Percentiles rank a stretch among this genome's conserved stretches.
These are phyloP conservation scores for Zosterops japonicus DNA, from an alignment of 2,113 vertebrate genomes.

Conservation along the genomic window DNA sequence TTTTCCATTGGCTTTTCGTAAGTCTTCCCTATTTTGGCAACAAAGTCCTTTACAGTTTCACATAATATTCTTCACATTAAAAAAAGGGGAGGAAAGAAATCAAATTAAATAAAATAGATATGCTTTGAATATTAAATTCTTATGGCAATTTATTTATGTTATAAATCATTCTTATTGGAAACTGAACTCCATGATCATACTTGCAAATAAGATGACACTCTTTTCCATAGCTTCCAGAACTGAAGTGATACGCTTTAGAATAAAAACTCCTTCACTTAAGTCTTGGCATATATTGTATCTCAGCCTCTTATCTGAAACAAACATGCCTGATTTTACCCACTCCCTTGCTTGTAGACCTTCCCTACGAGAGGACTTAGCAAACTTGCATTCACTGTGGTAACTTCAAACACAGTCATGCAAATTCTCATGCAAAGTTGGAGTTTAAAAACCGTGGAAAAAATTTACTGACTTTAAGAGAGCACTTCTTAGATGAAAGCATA, in stretches of 20 bases:
- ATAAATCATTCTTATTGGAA: background rate
- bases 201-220: background rate
- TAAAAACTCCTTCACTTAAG: background rate
- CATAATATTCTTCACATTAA: constrained; percentile 85
- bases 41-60: constrained; percentile 97
- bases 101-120: background rate
- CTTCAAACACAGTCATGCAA: background rate
- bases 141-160: background rate
- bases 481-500: background rate
- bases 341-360: background rate
- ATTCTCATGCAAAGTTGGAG: background rate
- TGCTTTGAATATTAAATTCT: background rate
- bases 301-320: background rate
- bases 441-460: background rate
- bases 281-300: background rate
- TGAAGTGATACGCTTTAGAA: background rate
- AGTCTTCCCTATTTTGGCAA: constrained; percentile 93
- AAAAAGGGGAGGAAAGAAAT: background rate
- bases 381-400: background rate
- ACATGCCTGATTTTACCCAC: background rate
- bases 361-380: background rate
- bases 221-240: background rate
- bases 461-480: background rate
- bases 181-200: background rate
- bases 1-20: constrained; percentile 90